phyloP scores from a whole-genome alignment of 2,797 vertebrate species.

The Notamacropus eugenii region DNA sequence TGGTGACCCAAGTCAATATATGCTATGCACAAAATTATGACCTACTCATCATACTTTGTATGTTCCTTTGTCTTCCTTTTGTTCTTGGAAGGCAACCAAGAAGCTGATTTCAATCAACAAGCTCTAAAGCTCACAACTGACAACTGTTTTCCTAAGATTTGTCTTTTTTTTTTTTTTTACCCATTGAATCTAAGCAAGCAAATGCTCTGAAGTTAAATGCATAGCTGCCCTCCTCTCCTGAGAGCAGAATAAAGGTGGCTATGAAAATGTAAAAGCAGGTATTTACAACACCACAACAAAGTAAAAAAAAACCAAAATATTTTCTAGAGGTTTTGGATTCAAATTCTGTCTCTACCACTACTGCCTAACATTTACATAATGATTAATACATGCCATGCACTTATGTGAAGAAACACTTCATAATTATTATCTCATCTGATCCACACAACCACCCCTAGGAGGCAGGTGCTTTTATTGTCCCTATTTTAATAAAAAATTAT shows the following conservation, averaged over 20 bases:
- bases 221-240: slow-evolving; percentile 19
- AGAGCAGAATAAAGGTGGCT: background rate
- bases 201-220: slow-evolving; percentile 33
- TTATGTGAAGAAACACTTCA: background rate
- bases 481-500: background rate
- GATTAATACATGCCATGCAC: background rate
- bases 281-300: slow-evolving; percentile 8
- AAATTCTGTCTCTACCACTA: background rate
- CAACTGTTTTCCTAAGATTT: background rate
- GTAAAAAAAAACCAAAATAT: background rate
- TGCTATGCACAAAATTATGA: background rate
- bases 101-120: background rate
- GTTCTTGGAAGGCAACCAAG: background rate
- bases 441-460: background rate
- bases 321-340: background rate
- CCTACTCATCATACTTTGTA: background rate
- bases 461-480: background rate
- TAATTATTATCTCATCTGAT: background rate
- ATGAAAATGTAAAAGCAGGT: background rate
- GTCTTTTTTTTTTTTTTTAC: slow-evolving; percentile 33
- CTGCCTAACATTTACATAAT: background rate
- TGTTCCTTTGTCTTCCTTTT: background rate
- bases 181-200: background rate
- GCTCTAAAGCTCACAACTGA: background rate
- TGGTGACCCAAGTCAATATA: background rate